Evolutionary conservation across 2,113 vertebrate genomes (phyloP), one percentile per base, ranked within the genome.

Genomic region (Upupa epops): DNA sequence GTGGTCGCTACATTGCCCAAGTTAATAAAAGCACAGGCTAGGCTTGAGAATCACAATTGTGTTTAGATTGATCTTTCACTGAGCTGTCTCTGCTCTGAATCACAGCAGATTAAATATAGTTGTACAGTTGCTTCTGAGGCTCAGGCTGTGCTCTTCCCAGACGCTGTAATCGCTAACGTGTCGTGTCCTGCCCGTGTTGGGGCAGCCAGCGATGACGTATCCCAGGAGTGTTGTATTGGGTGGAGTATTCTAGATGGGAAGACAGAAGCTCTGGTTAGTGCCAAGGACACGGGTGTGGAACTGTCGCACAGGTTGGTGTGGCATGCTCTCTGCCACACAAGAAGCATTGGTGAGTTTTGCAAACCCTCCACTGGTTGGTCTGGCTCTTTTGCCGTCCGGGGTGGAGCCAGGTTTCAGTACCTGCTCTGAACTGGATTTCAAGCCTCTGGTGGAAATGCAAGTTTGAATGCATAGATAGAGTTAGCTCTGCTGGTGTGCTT

Each of bases 11-110:
- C 42, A 74, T 65, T 52, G 83, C 88, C 78, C 82, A 18, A 64
- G 72, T 70, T 64, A 79, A 95, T 95, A 87, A 94, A 83, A 86
- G 49, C 28, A 11, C 24, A 19, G 64, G 55, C 12, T 19, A 65
- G 83, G 51, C 56, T 77, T 54, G 61, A 54, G 77, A 89, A 42
- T 14, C 68, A 21, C 80, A 89, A 93, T 92, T 46, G 31, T 3
- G 74, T 92, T 96, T 89, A 69, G 63, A 92, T 93, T 32, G 93
- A 94, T 94, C 63, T 37, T 46, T 52, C 6, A 1, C 54, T 71
- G 85, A 40, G 42, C 69, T 61, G 80, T 36, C 87, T 76, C 61
- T 84, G 73, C 83, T 58, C 17, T 20, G 36, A 58, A 32, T 12
- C 70, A 21, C 49, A 10, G 6, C 26, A n/a, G 32, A 83, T 80